Conservation (phyloP, 2,113 vertebrate genomes). For the Pedetes capensis region DNA sequence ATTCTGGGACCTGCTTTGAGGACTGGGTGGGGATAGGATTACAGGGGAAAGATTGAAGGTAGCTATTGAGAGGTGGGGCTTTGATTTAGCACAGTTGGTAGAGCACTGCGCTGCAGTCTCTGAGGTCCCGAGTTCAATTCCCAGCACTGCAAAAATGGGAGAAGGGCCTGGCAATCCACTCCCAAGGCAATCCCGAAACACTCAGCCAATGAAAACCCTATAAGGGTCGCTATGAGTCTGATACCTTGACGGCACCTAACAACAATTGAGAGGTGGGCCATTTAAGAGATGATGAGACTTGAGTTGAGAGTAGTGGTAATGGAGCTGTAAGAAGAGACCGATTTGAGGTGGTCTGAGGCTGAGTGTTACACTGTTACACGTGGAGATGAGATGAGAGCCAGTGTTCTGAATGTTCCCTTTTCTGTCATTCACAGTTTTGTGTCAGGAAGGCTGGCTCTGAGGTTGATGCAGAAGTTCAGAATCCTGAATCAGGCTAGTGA, state of each 20-base stretch:
- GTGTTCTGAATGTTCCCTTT: background rate
- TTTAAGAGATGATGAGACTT: background rate
- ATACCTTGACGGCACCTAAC: too few relatives aligned
- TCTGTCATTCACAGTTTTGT: background rate
- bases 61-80: background rate
- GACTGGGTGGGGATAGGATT: background rate
- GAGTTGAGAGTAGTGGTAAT: background rate
- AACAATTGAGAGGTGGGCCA: too few relatives aligned
- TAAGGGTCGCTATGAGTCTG: too few relatives aligned
- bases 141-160: too few relatives aligned
- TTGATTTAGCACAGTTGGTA: too few relatives aligned
- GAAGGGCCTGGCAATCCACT: too few relatives aligned
- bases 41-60: background rate
- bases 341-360: background rate
- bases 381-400: background rate
- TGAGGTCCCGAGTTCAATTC: too few relatives aligned
- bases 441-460: background rate
- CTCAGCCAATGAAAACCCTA: too few relatives aligned
- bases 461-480: background rate
- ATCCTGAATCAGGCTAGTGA: background rate
- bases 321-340: background rate
- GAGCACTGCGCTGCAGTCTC: too few relatives aligned
- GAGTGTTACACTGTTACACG: background rate
- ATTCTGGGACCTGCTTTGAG: background rate
- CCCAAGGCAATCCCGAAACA: too few relatives aligned